Percentiles rank a stretch among this genome's conserved stretches.
These are phyloP conservation scores for Metallyticus violacea DNA, from an alignment of 2,888 invertebrate genomes.

Conservation along the genomic window DNA sequence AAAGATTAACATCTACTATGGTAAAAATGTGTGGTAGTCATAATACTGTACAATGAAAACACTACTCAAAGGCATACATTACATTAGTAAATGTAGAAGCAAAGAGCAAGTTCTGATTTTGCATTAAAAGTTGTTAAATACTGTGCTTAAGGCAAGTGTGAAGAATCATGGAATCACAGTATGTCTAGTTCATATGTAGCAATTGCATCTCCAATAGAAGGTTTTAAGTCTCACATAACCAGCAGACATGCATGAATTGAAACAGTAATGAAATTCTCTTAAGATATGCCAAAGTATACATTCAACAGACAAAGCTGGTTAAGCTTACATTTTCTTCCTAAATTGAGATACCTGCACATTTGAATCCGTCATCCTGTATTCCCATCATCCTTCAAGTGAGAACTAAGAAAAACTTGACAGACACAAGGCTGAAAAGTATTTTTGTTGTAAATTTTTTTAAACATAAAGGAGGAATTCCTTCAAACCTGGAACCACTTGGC, in stretches of 20 bases:
- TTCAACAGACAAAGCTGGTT: background rate
- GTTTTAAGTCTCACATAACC: background rate
- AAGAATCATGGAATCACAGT: conserved; percentile 20
- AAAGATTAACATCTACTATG: background rate
- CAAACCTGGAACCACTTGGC: conserved; percentile 99
- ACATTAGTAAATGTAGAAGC: background rate
- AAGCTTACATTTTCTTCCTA: background rate
- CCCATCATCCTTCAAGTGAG: conserved; percentile 10
- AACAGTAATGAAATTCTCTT: background rate
- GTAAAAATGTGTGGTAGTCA: conserved; percentile 20
- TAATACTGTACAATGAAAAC: background rate
- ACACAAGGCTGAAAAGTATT: conserved; percentile 47
- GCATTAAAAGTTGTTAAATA: conserved; percentile 18
- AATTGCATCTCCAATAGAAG: background rate
- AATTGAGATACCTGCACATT: background rate
- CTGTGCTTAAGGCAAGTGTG: background rate
- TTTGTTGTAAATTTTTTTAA: conserved; percentile 24
- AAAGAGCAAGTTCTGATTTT: conserved; percentile 28
- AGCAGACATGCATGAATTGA: background rate
- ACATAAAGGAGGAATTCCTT: conserved; percentile 38
- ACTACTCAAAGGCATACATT: conserved; percentile 5
- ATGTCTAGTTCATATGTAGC: conserved; percentile 1
- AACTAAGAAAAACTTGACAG: conserved; percentile 28
- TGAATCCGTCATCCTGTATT: conserved; percentile 10
- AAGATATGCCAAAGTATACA: background rate